Base-by-base conservation (phyloP, 2,888 invertebrate species). In the Drosophila koepferae region DNA sequence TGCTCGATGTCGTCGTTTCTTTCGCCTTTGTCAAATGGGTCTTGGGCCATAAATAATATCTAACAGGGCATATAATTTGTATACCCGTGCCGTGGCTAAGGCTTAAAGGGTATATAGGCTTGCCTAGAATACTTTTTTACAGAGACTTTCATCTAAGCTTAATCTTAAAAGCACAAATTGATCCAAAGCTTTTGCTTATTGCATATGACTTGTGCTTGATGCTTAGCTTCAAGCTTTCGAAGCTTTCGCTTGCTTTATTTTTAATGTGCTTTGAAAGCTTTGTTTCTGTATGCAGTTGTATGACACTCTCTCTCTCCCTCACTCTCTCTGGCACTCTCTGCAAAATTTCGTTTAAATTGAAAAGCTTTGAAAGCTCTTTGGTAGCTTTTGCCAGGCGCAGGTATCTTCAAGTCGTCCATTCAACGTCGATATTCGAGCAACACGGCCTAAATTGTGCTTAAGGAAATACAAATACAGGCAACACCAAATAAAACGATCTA, bases 11-110 rank as follows among this genome's bases (percentile, higher is more conserved):
- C 66, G 59, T 56, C 62, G 62, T 36, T 68, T 44, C 60, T 55
- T 54, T 72, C 63, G 63, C 48, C 61, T 65, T 72, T 72, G 72
- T 70, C 74, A 54, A 72, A 74, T 68, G 68, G 64, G 36, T 63
- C 23, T 51, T 3, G 10, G 46, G 49, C 55, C 86, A 80, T 85
- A 82, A 85, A 85, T 74, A 84, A 84, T 84, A 73, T 67, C 63
- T 79, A 86, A 84, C 71, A 77, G 84, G 80, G 72, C 66, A 78
- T 72, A 78, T 73, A 56, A 81, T 81, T 72, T 44, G 67, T 53
- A 69, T 69, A 69, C 63, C 61, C 44, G n/a, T 3, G 6, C 3
- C 10, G 0, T 5, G 1, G 12, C 0, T 2, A 0, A 2, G 1
- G 1, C 12, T 10, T 0, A 16, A n/a, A 1, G 41, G 51, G 70